phyloP scores from a whole-genome alignment of 2,797 vertebrate genomes.

The Dallia pectoralis region DNA sequence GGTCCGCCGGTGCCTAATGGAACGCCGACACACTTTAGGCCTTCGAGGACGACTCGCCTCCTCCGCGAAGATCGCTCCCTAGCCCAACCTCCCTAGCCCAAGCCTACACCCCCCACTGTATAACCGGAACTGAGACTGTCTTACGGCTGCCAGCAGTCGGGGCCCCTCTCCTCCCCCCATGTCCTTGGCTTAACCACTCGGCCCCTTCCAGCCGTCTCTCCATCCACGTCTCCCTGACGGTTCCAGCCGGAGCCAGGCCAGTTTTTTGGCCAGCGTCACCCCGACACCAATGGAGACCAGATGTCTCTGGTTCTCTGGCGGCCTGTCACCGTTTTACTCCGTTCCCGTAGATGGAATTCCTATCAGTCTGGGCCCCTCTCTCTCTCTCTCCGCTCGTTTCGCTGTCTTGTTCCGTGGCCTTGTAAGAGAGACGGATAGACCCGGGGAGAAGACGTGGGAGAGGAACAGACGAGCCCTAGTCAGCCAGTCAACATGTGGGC shows the following conservation, averaged over 20 bases:
- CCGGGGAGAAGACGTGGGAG: slow-evolving; percentile 22
- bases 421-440: slow-evolving; percentile 39
- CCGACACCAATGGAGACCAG: slow-evolving; percentile 64
- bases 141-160: neutral
- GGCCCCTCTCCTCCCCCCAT: neutral
- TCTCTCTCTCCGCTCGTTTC: slow-evolving; percentile 23
- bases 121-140: neutral
- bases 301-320: slow-evolving; percentile 70
- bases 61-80: neutral
- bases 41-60: slow-evolving; percentile 5
- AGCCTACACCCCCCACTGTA: neutral
- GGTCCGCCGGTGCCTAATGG: neutral
- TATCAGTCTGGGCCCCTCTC: slow-evolving; percentile 79
- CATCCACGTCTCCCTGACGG: slow-evolving; percentile 25
- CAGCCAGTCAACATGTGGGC: slow-evolving; percentile 93
- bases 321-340: slow-evolving; percentile 87
- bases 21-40: neutral
- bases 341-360: slow-evolving; percentile 94
- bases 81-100: neutral
- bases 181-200: slow-evolving; percentile 5
- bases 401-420: slow-evolving; percentile 44
- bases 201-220: slow-evolving; percentile 19
- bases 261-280: slow-evolving; percentile 52
- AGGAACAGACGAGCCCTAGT: slow-evolving; percentile 44
- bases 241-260: slow-evolving; percentile 31